Evolutionary conservation across 2,113 vertebrate genomes (phyloP).

Genomic region (Numenius arquata): DNA sequence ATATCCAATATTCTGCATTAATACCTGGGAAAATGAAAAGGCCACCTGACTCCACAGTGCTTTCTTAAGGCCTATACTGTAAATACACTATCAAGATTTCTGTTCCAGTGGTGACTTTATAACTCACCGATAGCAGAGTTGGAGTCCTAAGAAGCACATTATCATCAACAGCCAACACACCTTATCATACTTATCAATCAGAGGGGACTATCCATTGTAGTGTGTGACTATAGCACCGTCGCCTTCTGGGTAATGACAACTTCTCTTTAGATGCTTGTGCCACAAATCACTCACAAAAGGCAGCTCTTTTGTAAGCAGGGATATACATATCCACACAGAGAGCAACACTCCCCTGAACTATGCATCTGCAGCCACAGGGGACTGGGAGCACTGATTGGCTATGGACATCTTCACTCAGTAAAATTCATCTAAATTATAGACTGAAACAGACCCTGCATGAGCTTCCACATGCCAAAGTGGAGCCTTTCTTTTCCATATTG

Average conservation of each 20-base stretch:
- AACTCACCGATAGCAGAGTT: neutral
- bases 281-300: slow-evolving; percentile 1
- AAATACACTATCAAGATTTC: neutral
- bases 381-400: neutral
- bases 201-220: neutral
- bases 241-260: neutral
- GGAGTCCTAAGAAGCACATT: neutral
- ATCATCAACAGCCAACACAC: neutral
- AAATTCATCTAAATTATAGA: neutral
- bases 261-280: neutral
- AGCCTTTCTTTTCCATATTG: neutral
- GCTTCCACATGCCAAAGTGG: neutral
- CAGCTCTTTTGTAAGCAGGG: neutral
- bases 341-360: neutral
- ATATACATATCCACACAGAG: neutral
- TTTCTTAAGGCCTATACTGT: neutral
- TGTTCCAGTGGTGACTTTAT: neutral
- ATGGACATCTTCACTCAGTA: neutral
- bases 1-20: neutral
- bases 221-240: neutral
- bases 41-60: rapidly evolving
- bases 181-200: neutral
- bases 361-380: neutral
- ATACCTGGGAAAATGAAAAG: neutral
- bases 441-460: neutral